Percentiles rank a stretch among this genome's conserved stretches.
phyloP scores from a whole-genome alignment of 2,888 invertebrate genomes.

The Drosophila paranaensis region DNA sequence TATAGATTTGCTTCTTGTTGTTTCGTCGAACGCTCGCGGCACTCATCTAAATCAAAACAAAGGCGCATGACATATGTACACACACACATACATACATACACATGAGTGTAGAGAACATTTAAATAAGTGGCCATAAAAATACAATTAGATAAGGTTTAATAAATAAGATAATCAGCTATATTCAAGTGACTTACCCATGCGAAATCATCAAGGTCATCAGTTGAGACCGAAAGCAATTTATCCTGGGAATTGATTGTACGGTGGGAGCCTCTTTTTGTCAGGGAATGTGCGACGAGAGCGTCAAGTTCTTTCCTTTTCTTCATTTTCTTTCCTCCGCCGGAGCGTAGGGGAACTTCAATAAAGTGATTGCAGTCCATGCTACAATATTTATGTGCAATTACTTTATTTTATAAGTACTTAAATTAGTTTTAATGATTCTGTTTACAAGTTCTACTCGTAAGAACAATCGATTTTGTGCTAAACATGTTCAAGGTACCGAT shows the following conservation, averaged over 20 bases:
- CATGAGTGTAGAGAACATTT: background rate
- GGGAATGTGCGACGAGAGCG: constrained; percentile 87
- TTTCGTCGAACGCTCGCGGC: constrained; percentile 73
- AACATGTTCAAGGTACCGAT: background rate
- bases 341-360: constrained; percentile 87
- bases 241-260: constrained; percentile 85
- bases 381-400: background rate
- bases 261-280: constrained; percentile 77
- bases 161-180: constrained; percentile 9
- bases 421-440: constrained; percentile 3
- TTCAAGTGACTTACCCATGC: constrained; percentile 77
- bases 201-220: constrained; percentile 87
- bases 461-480: constrained; percentile 6
- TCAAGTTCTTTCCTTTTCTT: constrained; percentile 91
- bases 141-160: constrained; percentile 6
- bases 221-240: constrained; percentile 88
- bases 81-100: background rate
- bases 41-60: constrained; percentile 60
- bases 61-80: constrained; percentile 7
- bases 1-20: constrained; percentile 77
- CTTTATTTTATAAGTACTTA: background rate
- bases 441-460: constrained; percentile 13
- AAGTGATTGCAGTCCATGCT: constrained; percentile 87
- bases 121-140: constrained; percentile 6
- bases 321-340: constrained; percentile 89